Percentiles rank a stretch among this genome's conserved stretches.
Evolutionary conservation across 2,113 vertebrate species (phyloP).

Genomic region (Sarotherodon lohbergeri): DNA sequence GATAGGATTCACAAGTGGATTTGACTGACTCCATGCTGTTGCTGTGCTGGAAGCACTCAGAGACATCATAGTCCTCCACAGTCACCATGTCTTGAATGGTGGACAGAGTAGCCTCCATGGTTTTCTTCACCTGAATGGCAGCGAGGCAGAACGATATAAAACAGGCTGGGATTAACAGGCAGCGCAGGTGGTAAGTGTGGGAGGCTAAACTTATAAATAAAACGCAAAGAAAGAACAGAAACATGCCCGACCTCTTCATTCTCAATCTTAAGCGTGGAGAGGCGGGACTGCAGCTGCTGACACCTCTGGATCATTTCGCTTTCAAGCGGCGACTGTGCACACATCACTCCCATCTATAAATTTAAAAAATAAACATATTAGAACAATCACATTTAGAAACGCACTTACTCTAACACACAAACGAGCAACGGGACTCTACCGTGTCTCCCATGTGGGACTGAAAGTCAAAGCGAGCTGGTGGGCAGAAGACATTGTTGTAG

Average conservation of each 20-base stretch:
- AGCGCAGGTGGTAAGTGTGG: background rate
- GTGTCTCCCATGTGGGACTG: slow-evolving; percentile 98
- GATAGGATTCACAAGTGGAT: slow-evolving; percentile 92
- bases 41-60: slow-evolving; percentile 98
- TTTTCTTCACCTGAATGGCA: slow-evolving; percentile 89
- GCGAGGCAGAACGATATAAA: background rate
- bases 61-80: slow-evolving; percentile 94
- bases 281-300: slow-evolving; percentile 89
- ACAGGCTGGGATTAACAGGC: background rate
- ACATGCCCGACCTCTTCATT: slow-evolving; percentile 88
- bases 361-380: background rate
- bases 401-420: background rate
- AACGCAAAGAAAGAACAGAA: background rate
- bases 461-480: slow-evolving; percentile 94
- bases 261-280: slow-evolving; percentile 94
- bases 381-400: background rate
- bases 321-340: slow-evolving; percentile 89
- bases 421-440: slow-evolving; percentile 59
- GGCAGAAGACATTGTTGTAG: slow-evolving; percentile 97
- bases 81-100: slow-evolving; percentile 98
- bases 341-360: slow-evolving; percentile 87
- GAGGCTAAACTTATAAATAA: background rate
- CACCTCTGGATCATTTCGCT: slow-evolving; percentile 89
- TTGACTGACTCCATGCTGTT: slow-evolving; percentile 99
- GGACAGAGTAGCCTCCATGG: slow-evolving; percentile 96